These are phyloP conservation scores for Solen grandis DNA, from an alignment of 1,140 invertebrate genomes.

Conservation along the genomic window DNA sequence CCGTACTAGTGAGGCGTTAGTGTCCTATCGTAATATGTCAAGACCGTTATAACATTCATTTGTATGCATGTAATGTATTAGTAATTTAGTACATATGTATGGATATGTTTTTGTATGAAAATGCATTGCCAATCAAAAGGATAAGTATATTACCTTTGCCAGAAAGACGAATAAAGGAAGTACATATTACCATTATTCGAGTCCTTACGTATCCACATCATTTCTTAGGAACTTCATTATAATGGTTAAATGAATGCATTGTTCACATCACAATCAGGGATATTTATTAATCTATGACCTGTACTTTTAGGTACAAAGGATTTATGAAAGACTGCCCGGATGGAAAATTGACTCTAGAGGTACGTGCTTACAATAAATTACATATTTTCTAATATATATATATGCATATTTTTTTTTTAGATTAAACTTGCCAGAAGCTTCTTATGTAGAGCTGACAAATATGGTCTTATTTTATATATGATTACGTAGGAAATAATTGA, in stretches of 20 bases:
- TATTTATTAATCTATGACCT: not conserved
- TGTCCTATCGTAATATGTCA: too few species aligned
- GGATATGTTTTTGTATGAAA: too few species aligned
- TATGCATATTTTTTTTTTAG: too few species aligned
- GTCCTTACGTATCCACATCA: not conserved
- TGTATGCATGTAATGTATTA: too few species aligned
- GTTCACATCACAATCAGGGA: not conserved
- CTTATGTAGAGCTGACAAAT: too few species aligned
- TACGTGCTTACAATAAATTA: slow-evolving; percentile 61
- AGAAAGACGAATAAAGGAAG: not conserved
- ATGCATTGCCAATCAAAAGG: not conserved
- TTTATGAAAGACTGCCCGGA: slow-evolving; percentile 83
- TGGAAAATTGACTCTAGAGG: slow-evolving; percentile 82
- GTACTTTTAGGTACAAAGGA: slow-evolving; percentile 80
- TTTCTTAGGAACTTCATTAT: not conserved
- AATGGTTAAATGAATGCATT: not conserved
- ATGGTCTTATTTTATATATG: too few species aligned
- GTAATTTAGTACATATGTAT: too few species aligned
- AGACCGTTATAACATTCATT: too few species aligned
- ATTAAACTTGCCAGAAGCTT: too few species aligned
- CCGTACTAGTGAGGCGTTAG: too few species aligned
- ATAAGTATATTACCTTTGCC: not conserved
- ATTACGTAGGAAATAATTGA: too few species aligned
- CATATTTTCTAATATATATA: too few species aligned
- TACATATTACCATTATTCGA: not conserved